phyloP scores from a whole-genome alignment of 2,797 vertebrate genomes.

The Falco biarmicus region DNA sequence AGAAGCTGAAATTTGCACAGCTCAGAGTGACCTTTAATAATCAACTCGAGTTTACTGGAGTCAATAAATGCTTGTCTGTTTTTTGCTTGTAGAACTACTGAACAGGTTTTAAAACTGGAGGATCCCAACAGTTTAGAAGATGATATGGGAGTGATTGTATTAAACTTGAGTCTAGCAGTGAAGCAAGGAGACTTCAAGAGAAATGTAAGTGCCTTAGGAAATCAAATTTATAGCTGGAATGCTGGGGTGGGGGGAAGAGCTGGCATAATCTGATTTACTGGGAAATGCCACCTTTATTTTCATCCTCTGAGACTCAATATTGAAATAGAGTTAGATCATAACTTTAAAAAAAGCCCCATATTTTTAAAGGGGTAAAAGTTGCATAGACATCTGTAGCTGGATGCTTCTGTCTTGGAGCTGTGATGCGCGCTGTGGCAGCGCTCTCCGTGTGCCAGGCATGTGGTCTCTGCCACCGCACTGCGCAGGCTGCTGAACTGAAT shows the following conservation, averaged over 20 bases:
- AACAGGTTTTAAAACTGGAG: constrained; percentile 84
- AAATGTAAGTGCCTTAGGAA: constrained; percentile 76
- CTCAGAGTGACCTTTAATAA: constrained; percentile 57
- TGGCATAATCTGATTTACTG: constrained; percentile 19
- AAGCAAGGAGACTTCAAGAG: constrained; percentile 90
- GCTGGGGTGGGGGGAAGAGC: neutral
- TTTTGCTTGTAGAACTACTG: constrained; percentile 78
- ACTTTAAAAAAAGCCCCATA: neutral
- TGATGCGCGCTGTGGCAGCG: neutral
- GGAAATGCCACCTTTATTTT: constrained; percentile 46
- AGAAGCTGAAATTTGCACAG: constrained; percentile 64
- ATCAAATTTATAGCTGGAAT: constrained; percentile 29
- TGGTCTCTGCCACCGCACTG: neutral
- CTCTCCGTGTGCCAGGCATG: neutral
- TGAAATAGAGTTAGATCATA: neutral
- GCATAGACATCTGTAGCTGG: neutral
- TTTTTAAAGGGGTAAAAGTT: neutral
- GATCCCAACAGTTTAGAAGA: constrained; percentile 92
- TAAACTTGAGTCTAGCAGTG: constrained; percentile 87
- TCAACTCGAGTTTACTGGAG: constrained; percentile 6
- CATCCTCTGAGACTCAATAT: neutral
- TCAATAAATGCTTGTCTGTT: constrained; percentile 1
- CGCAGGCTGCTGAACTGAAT: neutral
- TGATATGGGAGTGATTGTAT: constrained; percentile 91
- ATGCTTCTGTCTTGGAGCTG: neutral